These are phyloP conservation scores for Ispidina picta DNA, from an alignment of 2,797 vertebrate genomes.

Conservation along the genomic window DNA sequence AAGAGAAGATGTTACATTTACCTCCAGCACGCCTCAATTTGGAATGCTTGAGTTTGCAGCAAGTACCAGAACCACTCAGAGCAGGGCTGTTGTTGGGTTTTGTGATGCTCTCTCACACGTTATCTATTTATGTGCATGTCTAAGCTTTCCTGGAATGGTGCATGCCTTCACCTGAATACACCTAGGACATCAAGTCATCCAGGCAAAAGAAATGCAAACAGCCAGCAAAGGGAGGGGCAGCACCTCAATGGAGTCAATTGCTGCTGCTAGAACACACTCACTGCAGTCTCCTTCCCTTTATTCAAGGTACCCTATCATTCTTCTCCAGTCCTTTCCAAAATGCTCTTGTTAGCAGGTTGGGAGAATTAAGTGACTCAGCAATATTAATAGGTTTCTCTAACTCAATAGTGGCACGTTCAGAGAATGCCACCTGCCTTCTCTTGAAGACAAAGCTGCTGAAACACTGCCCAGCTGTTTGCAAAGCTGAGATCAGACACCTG, in stretches of 20 bases:
- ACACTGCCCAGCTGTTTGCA: slow-evolving; percentile 28
- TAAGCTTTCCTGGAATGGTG: not conserved
- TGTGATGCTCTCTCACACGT: not conserved
- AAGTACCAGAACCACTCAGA: not conserved
- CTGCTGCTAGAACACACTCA: slow-evolving; percentile 6
- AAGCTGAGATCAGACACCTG: slow-evolving; percentile 47
- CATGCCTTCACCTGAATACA: not conserved
- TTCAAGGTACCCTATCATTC: slow-evolving; percentile 6
- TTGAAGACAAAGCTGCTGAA: slow-evolving; percentile 38
- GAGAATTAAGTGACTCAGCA: slow-evolving; percentile 65
- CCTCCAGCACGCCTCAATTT: not conserved
- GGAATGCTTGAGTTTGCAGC: not conserved
- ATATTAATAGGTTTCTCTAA: slow-evolving; percentile 65
- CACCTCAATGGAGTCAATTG: slow-evolving; percentile 18
- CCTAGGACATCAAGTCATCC: not conserved
- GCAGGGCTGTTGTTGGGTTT: not conserved
- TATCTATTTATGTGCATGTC: not conserved
- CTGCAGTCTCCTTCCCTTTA: not conserved
- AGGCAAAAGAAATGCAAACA: not conserved
- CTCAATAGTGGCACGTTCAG: slow-evolving; percentile 21
- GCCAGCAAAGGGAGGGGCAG: slow-evolving; percentile 3
- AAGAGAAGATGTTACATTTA: not conserved
- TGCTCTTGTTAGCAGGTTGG: slow-evolving; percentile 51
- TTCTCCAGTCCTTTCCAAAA: slow-evolving; percentile 31
- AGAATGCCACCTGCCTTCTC: slow-evolving; percentile 61